Evolutionary conservation across 2,113 vertebrate genomes (phyloP), one percentile per base, ranked within the genome.

Genomic region (Argyrosomus japonicus): DNA sequence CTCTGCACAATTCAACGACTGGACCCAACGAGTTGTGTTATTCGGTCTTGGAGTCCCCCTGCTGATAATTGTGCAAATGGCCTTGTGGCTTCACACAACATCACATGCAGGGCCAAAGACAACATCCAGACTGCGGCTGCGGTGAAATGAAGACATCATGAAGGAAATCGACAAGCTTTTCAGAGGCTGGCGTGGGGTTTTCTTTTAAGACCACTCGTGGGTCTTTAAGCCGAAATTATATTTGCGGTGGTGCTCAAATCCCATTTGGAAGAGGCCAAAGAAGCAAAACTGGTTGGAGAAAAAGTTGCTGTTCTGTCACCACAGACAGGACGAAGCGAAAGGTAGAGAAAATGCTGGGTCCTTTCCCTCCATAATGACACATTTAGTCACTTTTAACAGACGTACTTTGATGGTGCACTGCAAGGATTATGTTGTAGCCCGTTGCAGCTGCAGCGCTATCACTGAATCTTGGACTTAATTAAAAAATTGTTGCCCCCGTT

Each of bases 21-120:
- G 40, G 84, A 72, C 63, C 68, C 27, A 14, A 72, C 73, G 60
- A 40, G 36, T 25, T 21, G 25, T 2, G 75, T 21, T 62, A 25
- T 25, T 70, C 25, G 51, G 50, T 72, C 57, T 65, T 64, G 77
- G 53, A 83, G 64, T 65, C 75, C 83, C 67, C 68, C 77, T 48
- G 76, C 79, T 85, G 86, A 90, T 85, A 79, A 84, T 82, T 87
- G 73, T 87, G 85, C 71, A 89, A 84, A 90, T 68, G 87, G 54
- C 79, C 78, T 75, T 84, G 91, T 83, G 91, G 92, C 82, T 90
- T 82, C 83, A 91, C 81, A 51, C 90, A 92, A 86, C 70, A 79
- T 75, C 32, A 58, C 70, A 48, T 9, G 27, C 48, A n/a, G 62
- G 53, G 86, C 85, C 89, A 88, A 91, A 82, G 64, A 85, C 83